Evolutionary conservation across 2,113 vertebrate genomes (phyloP).

Genomic region (Thoracochromis brauschi): DNA sequence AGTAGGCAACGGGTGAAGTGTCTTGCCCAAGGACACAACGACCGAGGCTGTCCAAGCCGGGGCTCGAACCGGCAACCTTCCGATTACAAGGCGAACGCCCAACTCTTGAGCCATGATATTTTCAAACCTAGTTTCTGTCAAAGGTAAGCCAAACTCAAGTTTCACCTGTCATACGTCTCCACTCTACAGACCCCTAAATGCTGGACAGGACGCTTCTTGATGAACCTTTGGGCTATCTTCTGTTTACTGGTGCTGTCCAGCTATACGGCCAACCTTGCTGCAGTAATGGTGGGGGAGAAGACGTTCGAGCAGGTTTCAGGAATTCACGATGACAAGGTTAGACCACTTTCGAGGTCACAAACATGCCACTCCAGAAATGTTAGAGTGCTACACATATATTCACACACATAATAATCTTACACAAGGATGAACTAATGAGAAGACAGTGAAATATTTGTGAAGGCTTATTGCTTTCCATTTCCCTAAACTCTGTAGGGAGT

Average conservation of each 20-base stretch:
- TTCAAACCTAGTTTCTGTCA: background rate
- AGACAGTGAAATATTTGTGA: conserved; percentile 20
- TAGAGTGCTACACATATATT: background rate
- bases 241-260: conserved; percentile 96
- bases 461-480: conserved; percentile 21
- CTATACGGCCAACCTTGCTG: conserved; percentile 94
- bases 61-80: too few species aligned
- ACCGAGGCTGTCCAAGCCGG: too few species aligned
- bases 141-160: background rate
- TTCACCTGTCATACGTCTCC: background rate
- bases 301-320: conserved; percentile 91
- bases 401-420: background rate
- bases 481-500: background rate
- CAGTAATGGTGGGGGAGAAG: conserved; percentile 97
- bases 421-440: conserved; percentile 47
- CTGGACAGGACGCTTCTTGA: conserved; percentile 91
- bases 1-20: too few species aligned
- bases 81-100: too few species aligned
- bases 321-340: conserved; percentile 93
- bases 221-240: conserved; percentile 99
- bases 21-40: too few species aligned
- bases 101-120: background rate
- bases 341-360: background rate
- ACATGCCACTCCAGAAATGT: background rate
- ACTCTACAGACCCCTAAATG: conserved; percentile 83